These are phyloP conservation scores for Phylloscopus trochiloides DNA, from an alignment of 2,113 vertebrate genomes.

Conservation along the genomic window DNA sequence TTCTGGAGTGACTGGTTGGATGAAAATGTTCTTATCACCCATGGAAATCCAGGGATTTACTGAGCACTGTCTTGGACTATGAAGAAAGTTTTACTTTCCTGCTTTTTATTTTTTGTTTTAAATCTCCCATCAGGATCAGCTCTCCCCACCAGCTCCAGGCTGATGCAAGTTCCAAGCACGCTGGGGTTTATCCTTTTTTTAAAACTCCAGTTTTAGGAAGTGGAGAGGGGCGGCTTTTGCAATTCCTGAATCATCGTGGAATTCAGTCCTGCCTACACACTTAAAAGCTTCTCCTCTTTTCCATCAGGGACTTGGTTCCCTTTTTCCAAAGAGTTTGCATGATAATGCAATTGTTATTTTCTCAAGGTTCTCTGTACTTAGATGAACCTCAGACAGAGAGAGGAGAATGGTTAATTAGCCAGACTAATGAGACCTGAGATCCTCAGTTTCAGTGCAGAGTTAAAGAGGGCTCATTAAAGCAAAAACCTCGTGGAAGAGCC, in stretches of 20 bases:
- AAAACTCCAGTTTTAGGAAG: neutral
- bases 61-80: fast-evolving
- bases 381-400: neutral
- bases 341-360: slow-evolving; percentile 6
- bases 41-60: neutral
- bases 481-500: neutral
- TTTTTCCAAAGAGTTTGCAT: neutral
- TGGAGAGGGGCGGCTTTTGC: neutral
- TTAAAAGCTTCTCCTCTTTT: neutral
- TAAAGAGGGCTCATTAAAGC: slow-evolving; percentile 25
- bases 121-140: neutral
- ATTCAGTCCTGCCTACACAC: neutral
- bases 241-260: neutral
- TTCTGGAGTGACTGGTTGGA: neutral
- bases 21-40: neutral
- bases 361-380: neutral
- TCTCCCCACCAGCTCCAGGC: neutral
- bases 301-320: neutral
- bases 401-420: slow-evolving; percentile 40
- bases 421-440: slow-evolving; percentile 37
- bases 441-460: neutral
- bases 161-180: neutral
- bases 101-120: neutral
- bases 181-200: neutral
- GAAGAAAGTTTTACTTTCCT: neutral